These are phyloP conservation scores for Leptinotarsa haldemani DNA, from an alignment of 2,888 invertebrate species.

Conservation along the genomic window DNA sequence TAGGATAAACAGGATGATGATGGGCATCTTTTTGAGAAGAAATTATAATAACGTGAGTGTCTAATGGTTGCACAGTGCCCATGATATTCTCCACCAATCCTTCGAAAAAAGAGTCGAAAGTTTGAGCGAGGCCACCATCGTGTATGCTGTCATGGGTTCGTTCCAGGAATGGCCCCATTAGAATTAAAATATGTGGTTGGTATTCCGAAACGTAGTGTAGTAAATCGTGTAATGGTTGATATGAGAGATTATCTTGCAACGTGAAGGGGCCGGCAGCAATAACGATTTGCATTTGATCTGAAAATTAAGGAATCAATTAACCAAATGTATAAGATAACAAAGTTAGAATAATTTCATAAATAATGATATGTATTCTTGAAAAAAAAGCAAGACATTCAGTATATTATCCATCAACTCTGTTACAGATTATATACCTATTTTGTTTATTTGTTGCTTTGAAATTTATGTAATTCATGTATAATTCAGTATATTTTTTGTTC, in stretches of 20 bases:
- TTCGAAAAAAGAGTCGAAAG: conserved; percentile 81
- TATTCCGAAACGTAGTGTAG: conserved; percentile 74
- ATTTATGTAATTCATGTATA: too few species aligned
- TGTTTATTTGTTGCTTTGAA: too few species aligned
- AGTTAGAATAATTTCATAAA: background rate
- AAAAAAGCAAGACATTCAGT: too few species aligned
- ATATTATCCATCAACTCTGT: too few species aligned
- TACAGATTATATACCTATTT: too few species aligned
- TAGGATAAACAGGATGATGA: conserved; percentile 85
- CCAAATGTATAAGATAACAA: background rate
- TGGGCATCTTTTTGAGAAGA: conserved; percentile 83
- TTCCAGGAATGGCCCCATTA: conserved; percentile 90
- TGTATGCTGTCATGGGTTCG: conserved; percentile 69
- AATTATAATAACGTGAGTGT: conserved; percentile 68
- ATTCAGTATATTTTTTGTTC: too few species aligned
- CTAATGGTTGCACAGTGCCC: conserved; percentile 68
- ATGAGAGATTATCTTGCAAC: conserved; percentile 78
- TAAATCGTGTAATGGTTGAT: conserved; percentile 85
- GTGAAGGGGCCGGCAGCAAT: conserved; percentile 89
- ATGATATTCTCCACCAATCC: conserved; percentile 76
- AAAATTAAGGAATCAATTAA: conserved; percentile 27
- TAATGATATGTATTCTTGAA: too few species aligned
- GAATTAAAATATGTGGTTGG: conserved; percentile 82
- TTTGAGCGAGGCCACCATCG: conserved; percentile 72
- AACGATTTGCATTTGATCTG: conserved; percentile 71